A percentile compares a stretch with the other conserved stretches of the same genome.
Conservation (phyloP, 1,140 invertebrate genomes). For the Drosophila varians region DNA sequence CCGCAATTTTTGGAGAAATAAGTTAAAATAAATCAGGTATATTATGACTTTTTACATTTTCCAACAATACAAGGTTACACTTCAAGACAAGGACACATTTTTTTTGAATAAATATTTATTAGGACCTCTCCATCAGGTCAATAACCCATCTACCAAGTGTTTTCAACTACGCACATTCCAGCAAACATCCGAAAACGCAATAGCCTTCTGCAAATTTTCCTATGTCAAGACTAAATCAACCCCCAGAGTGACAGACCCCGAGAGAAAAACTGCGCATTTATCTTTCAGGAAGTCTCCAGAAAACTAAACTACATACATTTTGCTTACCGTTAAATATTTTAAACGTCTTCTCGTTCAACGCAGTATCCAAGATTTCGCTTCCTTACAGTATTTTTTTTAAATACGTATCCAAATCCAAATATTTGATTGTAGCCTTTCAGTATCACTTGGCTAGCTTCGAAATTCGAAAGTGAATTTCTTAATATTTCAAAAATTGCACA, state of each 20-base stretch:
- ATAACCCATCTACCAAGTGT: background rate
- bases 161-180: conserved; percentile 27
- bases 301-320: background rate
- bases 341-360: background rate
- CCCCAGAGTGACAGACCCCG: conserved; percentile 9
- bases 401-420: background rate
- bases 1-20: background rate
- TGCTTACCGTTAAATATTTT: conserved; percentile 17
- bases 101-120: too few species aligned
- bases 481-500: conserved; percentile 29
- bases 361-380: conserved; percentile 20
- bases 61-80: too few species aligned
- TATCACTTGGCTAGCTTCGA: conserved; percentile 16
- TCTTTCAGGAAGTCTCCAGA: conserved; percentile 13
- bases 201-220: conserved; percentile 9
- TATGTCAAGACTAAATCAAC: background rate
- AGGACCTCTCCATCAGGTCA: too few species aligned
- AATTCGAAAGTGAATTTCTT: conserved; percentile 32
- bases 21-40: background rate
- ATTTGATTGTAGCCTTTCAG: conserved; percentile 1
- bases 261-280: conserved; percentile 12
- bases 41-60: background rate
- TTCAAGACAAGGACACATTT: too few species aligned
- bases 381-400: background rate
- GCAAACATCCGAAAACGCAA: conserved; percentile 12